Base-by-base conservation (phyloP, 2,888 invertebrate species). In the Melinopterus prodromus region DNA sequence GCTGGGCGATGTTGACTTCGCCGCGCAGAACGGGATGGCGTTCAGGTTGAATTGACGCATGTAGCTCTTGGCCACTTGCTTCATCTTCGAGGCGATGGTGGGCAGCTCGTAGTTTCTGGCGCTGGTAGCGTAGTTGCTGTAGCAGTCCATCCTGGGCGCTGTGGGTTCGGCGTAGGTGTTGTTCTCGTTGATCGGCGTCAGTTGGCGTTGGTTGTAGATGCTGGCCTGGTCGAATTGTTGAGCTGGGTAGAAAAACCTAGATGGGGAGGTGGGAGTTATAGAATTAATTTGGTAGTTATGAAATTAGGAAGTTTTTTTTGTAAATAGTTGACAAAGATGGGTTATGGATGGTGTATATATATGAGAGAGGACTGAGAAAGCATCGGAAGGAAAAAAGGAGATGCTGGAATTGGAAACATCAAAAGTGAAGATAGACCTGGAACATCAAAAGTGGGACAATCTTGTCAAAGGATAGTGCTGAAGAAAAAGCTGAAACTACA, bases 61-160 rank as follows among this genome's bases (percentile, higher is more conserved):
- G 85, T 91, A 92, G 9, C 91, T 90, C 85, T 90, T 90, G 38
- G 91, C 91, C 0, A 91, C 91, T 85, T 92, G 92, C 86, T 93
- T 94, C 90, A 93, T 90, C 85, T 91, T 92, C 0, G 94, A 94
- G 0, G 94, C 91, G n/a, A 92, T 91, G 0, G 94, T 94, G 4
- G 94, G 93, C 86, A 91, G 85, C 86, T 93, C 92, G 86, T 94
- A 94, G 53, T 86, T 88, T 79, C 83, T 87, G n/a, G 84, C 84
- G 82, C 85, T 80, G 81, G 83, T 80, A n/a, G 37, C 35, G 26
- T 14, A 26, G 12, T 74, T 74, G 80, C 83, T 77, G 81, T 78
- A 81, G 70, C 71, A 77, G 7, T 80, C 82, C 14, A 82, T 83
- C 72, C 85, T 83, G 6, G 85, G 85, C 0, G 85, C 85, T 71